A percentile compares a stretch with the other conserved stretches of the same genome.
Evolutionary conservation across 2,797 vertebrate species (phyloP).

Genomic region (Enteromius paludinosus): DNA sequence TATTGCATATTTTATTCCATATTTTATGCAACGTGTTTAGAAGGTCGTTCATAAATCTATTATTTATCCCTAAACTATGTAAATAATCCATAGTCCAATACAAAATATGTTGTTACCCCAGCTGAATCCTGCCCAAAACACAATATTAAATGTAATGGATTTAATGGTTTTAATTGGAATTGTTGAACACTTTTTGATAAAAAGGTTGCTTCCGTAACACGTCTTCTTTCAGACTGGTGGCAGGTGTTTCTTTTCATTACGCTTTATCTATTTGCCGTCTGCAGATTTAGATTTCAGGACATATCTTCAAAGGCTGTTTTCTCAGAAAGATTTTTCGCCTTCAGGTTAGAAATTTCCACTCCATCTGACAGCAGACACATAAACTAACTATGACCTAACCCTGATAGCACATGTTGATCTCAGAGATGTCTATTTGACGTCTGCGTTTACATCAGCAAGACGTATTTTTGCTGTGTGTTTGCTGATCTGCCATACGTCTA

Average conservation of each 20-base stretch:
- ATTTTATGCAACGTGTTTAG: background rate
- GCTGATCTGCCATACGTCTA: no score
- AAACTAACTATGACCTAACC: no score
- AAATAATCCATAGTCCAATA: background rate
- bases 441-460: no score
- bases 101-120: background rate
- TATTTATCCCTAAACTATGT: background rate
- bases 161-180: no score
- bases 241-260: background rate
- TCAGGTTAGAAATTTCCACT: background rate
- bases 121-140: no score
- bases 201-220: background rate
- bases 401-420: no score
- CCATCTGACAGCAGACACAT: no score
- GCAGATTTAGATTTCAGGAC: background rate
- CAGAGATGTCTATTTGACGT: no score
- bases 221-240: background rate
- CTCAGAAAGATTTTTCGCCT: background rate
- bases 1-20: background rate
- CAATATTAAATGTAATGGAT: no score
- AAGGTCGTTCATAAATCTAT: constrained; percentile 3
- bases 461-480: no score
- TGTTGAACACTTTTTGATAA: background rate
- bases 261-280: background rate
- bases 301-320: background rate